Evolutionary conservation across 2,113 vertebrate genomes (phyloP).

Genomic region (Entomyzon cyanotis): DNA sequence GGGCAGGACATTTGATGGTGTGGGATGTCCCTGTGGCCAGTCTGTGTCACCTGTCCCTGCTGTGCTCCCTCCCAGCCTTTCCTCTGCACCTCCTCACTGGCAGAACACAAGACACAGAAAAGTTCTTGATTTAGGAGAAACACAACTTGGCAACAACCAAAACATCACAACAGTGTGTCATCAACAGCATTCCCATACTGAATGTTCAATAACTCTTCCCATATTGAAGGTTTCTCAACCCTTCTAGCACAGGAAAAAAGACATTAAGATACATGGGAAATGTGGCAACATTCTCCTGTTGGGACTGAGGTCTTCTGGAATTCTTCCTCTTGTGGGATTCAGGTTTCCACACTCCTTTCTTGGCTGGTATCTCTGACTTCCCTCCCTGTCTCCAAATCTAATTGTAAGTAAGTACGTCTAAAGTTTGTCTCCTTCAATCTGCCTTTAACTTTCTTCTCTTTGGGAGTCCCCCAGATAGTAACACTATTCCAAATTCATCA

Average conservation of each 20-base stretch:
- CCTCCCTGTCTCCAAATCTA: background rate
- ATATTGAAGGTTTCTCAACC: background rate
- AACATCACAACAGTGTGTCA: background rate
- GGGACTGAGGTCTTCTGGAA: background rate
- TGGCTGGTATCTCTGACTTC: background rate
- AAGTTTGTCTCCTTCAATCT: background rate
- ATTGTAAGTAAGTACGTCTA: background rate
- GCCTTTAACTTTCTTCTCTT: background rate
- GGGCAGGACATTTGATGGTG: background rate
- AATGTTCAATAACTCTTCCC: background rate
- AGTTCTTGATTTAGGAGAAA: background rate
- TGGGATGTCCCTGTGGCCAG: background rate
- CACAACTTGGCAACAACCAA: background rate
- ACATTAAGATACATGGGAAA: background rate
- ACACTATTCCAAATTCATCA: background rate
- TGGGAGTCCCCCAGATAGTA: background rate
- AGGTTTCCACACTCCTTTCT: background rate
- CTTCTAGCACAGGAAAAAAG: background rate
- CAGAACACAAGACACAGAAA: background rate
- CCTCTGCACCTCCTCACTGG: background rate
- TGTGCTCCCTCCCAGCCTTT: background rate
- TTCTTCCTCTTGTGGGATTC: background rate
- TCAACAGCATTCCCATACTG: fast-evolving
- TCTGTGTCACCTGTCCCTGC: background rate
- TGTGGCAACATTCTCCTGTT: background rate